Evolutionary conservation across 2,113 vertebrate genomes (phyloP).

Genomic region (Ceyx cyanopectus): DNA sequence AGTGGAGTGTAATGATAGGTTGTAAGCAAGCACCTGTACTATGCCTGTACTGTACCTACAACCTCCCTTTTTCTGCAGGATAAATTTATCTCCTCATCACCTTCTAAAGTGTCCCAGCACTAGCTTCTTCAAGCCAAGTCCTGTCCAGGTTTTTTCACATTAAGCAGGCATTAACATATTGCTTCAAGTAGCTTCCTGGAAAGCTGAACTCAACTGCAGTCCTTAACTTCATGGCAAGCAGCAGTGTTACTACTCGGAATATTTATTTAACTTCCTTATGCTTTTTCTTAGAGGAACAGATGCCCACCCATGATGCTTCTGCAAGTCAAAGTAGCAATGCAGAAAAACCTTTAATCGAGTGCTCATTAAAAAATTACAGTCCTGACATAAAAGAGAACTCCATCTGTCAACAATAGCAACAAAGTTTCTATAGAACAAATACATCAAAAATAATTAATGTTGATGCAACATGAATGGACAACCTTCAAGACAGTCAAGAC

Average conservation of each 20-base stretch:
- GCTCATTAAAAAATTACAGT: slow-evolving; percentile 48
- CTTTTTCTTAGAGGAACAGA: background rate
- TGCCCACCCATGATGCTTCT: background rate
- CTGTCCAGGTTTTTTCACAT: background rate
- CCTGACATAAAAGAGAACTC: slow-evolving; percentile 24
- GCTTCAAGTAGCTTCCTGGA: background rate
- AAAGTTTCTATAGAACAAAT: slow-evolving; percentile 46
- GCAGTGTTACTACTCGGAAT: background rate
- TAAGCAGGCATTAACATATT: background rate
- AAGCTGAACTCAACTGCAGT: background rate
- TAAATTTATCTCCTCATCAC: background rate
- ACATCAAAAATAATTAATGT: slow-evolving; percentile 48
- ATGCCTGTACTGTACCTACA: too few species aligned
- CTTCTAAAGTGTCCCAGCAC: background rate
- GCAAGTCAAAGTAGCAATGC: background rate
- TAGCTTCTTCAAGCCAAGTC: background rate
- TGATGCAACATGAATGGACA: slow-evolving; percentile 48
- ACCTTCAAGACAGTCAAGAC: slow-evolving; percentile 39
- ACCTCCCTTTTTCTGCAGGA: background rate
- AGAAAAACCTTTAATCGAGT: slow-evolving; percentile 43
- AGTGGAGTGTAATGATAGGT: background rate
- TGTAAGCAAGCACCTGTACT: background rate
- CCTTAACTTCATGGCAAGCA: background rate
- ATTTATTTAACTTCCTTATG: background rate
- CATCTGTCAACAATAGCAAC: slow-evolving; percentile 47